Base-by-base conservation (phyloP, 2,113 vertebrate species). In the Carettochelys insculpta region DNA sequence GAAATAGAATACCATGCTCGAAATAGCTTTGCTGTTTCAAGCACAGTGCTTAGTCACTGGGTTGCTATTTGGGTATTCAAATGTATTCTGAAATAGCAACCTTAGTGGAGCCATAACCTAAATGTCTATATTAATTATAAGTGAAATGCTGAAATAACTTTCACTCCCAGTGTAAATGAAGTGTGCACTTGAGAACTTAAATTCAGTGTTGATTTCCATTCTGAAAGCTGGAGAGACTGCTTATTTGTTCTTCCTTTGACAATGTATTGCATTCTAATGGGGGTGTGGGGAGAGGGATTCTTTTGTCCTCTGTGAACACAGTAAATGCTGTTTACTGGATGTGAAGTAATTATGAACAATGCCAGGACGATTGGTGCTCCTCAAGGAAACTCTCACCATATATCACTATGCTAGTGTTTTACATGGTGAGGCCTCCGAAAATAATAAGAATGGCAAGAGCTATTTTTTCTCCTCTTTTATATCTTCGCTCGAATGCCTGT, bases 351-450 rank as follows among this genome's bases (percentile, higher is more conserved):
- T 2, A 85, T 56, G 6, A 78, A 38, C 11, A n/a, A 47, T 12
- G 2, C 3, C 47, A 41, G 19, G 25, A 71, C 10, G 82, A 11
- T 3, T 2, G 5, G 8, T 6, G 11, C 1, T 80, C n/a, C 29
- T 8, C 11, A 51, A 20, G 3, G 83, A 89, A 86, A 83, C 3
- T 11, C 83, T 80, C 52, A 6, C 11, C 7, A 0, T 24, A 31
- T 11, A 45, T 8, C 47, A 54, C 14, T 38, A 4, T 13, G 43
- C 75, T 29, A 75, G 8, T 54, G 22, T 4, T 80, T 41, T 58
- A 76, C 3, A 58, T 14, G 6, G 27, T 90, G 29, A 47, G 4
- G 2, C 1, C 1, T 86, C 31, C 19, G 45, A 5, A 61, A 80
- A 27, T 45, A 3, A 89, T 14, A 19, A 58, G 6, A 51, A 29